Evolutionary conservation across 2,113 vertebrate genomes (phyloP).

Genomic region (Dascyllus trimaculatus): DNA sequence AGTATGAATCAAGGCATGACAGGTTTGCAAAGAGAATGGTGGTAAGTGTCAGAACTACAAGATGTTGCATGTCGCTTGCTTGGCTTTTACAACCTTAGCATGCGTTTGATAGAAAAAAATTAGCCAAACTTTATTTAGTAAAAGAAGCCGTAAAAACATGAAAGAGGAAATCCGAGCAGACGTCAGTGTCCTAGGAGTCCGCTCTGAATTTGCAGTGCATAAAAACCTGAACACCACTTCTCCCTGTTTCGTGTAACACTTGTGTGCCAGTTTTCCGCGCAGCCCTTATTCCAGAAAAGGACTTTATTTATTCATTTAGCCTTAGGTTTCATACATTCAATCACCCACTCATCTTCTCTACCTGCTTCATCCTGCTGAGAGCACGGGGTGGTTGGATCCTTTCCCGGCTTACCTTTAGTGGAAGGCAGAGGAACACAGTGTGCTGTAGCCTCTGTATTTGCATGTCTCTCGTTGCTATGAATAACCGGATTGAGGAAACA

Average conservation of each 20-base stretch:
- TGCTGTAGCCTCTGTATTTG: not conserved
- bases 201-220: not conserved
- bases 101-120: not conserved
- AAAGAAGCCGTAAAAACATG: not conserved
- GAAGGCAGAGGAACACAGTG: not conserved
- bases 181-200: not conserved
- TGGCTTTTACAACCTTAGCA: not conserved
- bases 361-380: not conserved
- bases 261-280: not conserved
- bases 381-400: not conserved
- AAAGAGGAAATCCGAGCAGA: not conserved
- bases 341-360: not conserved
- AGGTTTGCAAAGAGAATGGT: not conserved
- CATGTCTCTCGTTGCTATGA: not conserved
- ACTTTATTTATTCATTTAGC: constrained; percentile 1
- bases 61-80: not conserved
- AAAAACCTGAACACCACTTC: not conserved
- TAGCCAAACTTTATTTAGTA: not conserved
- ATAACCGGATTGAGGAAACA: not conserved
- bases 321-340: constrained; percentile 3
- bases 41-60: too few relatives aligned
- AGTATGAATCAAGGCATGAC: not conserved
- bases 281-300: not conserved
- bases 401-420: not conserved
- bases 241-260: not conserved